Base-by-base conservation (phyloP, 2,888 invertebrate genomes). In the Phrixothrix hirtus region DNA sequence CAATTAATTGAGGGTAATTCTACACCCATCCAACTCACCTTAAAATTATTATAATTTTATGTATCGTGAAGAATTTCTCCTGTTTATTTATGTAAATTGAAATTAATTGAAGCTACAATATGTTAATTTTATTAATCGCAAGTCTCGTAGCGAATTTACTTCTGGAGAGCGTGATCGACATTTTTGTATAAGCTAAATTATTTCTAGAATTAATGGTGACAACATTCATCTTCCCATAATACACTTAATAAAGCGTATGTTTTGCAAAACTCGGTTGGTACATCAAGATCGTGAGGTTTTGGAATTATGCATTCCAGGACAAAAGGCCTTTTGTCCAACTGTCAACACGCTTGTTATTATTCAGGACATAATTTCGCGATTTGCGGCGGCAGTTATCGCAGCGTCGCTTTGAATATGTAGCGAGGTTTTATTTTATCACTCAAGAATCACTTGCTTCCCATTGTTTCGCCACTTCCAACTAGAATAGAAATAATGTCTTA, bases 331-430 rank as follows among this genome's bases (percentile, higher is more conserved):
- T 64, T 63, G 62, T 63, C 51, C 58, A 45, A 51, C 58, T 61
- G 65, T 61, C 65, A 60, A 58, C 66, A 57, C 58, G 56, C 59
- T 61, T 55, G 51, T 63, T 61, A 59, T 58, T 61, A 64, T 64
- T 61, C 63, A 52, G 53, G 43, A 57, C 60, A 63, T 65, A 66
- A 66, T 66, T 66, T 64, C 59, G 62, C 64, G 61, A 64, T 65
- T 65, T 64, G 60, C 47, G 62, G 59, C 54, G 60, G 58, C 57
- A 60, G 58, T 64, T 66, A 65, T 65, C 60, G 61, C 55, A 54
- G 48, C 45, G 47, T 31, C 29, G 59, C 54, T 49, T 52, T 50
- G 59, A 58, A 59, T 58, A 47, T 55, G 53, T 58, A 51, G 42
- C 39, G 35, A 35, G 53, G 32, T 52, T 61, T 61, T 58, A 58